Base-by-base conservation (phyloP, 2,888 invertebrate species). In the Nymphalis c-album region DNA sequence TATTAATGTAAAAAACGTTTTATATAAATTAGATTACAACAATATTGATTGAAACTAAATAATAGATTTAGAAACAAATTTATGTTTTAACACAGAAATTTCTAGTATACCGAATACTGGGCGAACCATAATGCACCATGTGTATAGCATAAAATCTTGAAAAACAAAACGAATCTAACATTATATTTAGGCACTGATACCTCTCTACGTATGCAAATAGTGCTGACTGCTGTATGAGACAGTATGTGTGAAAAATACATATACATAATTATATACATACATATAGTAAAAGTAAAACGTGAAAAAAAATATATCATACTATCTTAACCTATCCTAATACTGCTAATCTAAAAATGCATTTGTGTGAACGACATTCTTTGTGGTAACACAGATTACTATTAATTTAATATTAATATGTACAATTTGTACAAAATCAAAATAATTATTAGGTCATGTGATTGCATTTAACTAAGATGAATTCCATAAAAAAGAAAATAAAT, bases 381-480 rank as follows among this genome's bases (percentile, higher is more conserved):
- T 73, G 75, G 68, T 72, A 75, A 75, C 69, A 72, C 68, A 67
- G 53, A 64, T 65, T 70, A 72, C 71, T 72, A 71, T 68, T 64
- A 61, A 67, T 31, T 35, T 40, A 20, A 60, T 58, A 61, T 58
- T 67, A 61, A 63, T 71, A 72, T 68, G 77, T 74, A 69, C 72
- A 73, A 64, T 74, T 75, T 76, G 73, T 78, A 76, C 74, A 77
- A 76, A 74, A 77, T 22, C 57, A 55, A 62, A 57, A 63, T 35
- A 20, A 40, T 13, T 58, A 68, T 58, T 48, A 68, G 61, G 61
- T 50, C 63, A 67, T 67, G 68, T 59, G 47, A 53, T 66, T 40
- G 22, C 40, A 67, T 26, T 17, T 22, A 66, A 51, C 20, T n/a
- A 55, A 7, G n/a, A 31, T 5, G 17, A 55, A 55, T 31, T n/a